Percentiles rank a stretch among this genome's conserved stretches.
Conservation (phyloP, 2,888 invertebrate species). For the Drosophila acutilabella region DNA sequence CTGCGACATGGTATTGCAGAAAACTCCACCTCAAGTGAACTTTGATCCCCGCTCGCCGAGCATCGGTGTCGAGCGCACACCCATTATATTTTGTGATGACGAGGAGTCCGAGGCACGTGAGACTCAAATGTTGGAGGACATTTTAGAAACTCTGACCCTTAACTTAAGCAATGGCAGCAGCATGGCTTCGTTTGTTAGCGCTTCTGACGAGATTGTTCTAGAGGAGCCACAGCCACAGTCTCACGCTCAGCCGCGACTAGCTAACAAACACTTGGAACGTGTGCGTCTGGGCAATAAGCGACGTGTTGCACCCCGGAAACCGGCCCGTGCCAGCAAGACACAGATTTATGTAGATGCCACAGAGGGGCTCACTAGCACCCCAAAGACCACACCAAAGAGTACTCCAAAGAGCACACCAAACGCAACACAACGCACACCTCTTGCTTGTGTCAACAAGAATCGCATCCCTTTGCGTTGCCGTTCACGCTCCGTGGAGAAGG, state of each 20-base stretch:
- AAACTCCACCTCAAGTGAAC: constrained; percentile 46
- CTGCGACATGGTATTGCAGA: constrained; percentile 47
- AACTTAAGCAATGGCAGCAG: constrained; percentile 77
- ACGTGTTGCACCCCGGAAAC: constrained; percentile 64
- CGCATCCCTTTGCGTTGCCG: constrained; percentile 75
- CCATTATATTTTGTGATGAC: constrained; percentile 82
- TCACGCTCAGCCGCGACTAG: constrained; percentile 19
- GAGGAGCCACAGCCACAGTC: constrained; percentile 33
- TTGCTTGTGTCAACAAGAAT: constrained; percentile 81
- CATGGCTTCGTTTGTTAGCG: constrained; percentile 63
- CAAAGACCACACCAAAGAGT: background rate
- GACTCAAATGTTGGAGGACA: constrained; percentile 81
- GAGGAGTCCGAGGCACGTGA: constrained; percentile 75
- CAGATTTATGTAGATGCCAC: constrained; percentile 75
- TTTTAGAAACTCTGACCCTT: constrained; percentile 79
- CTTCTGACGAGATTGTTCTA: constrained; percentile 35
- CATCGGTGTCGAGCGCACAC: constrained; percentile 82
- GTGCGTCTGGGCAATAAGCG: constrained; percentile 72
- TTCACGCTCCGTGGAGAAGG: constrained; percentile 76
- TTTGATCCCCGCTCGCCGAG: constrained; percentile 83
- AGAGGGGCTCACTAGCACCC: constrained; percentile 31
- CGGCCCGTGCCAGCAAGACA: constrained; percentile 55
- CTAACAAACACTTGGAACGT: constrained; percentile 78
- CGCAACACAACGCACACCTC: constrained; percentile 74
- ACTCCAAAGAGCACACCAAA: constrained; percentile 48